These are phyloP conservation scores for Tachystola acroxantha DNA, from an alignment of 2,888 invertebrate genomes.

Conservation along the genomic window DNA sequence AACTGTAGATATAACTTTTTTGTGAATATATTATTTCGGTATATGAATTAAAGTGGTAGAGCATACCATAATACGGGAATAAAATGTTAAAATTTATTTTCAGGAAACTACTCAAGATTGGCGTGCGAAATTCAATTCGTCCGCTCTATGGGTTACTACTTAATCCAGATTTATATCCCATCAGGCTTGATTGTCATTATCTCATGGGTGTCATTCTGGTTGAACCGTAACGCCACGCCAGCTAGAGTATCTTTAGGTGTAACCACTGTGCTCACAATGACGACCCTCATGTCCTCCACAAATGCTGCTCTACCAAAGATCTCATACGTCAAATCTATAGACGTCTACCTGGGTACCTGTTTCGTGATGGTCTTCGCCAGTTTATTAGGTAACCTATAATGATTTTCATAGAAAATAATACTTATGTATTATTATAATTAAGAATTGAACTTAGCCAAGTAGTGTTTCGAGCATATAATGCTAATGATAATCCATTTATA, in stretches of 20 bases:
- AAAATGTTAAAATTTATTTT: too few relatives aligned
- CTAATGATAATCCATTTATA: too few relatives aligned
- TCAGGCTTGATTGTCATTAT: constrained; percentile 97
- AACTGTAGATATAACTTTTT: too few relatives aligned
- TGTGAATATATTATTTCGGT: too few relatives aligned
- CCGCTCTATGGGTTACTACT: constrained; percentile 98
- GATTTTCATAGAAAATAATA: too few relatives aligned
- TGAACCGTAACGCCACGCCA: constrained; percentile 96
- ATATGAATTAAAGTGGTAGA: too few relatives aligned
- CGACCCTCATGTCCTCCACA: constrained; percentile 97
- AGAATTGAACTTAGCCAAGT: too few relatives aligned
- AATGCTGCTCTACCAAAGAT: constrained; percentile 98
- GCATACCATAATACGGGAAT: too few relatives aligned
- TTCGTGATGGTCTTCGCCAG: constrained; percentile 99
- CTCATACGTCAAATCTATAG: constrained; percentile 98
- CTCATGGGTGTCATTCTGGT: constrained; percentile 98
- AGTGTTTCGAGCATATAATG: too few relatives aligned
- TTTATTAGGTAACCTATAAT: constrained; percentile 88
- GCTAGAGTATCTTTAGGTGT: constrained; percentile 96
- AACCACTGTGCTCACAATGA: constrained; percentile 98
- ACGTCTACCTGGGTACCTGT: constrained; percentile 97
- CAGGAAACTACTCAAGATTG: constrained; percentile 97
- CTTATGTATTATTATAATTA: too few relatives aligned
- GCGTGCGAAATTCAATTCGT: constrained; percentile 98
- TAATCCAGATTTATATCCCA: constrained; percentile 98